These are phyloP conservation scores for Leptobrachium ailaonicum DNA, from an alignment of 2,113 vertebrate genomes.

Conservation along the genomic window DNA sequence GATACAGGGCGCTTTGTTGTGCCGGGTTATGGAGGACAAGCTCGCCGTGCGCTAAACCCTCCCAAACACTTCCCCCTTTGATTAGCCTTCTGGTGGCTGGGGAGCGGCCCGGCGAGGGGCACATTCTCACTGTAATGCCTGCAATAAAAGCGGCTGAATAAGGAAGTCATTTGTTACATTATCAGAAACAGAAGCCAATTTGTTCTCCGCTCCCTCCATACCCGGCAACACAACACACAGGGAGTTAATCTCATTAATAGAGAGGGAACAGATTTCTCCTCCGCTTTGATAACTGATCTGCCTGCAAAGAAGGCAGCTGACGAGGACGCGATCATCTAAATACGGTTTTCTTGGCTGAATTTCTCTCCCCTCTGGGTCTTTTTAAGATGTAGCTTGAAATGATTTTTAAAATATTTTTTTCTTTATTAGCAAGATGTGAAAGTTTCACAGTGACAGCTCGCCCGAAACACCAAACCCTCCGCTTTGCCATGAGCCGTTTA, in stretches of 20 bases:
- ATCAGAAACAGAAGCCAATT: slow-evolving; percentile 50
- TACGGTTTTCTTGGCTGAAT: slow-evolving; percentile 22
- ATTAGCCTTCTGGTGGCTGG: slow-evolving; percentile 29
- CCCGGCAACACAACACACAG: slow-evolving; percentile 45
- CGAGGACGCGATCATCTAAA: slow-evolving; percentile 31
- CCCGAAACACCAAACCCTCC: background rate
- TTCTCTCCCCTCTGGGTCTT: slow-evolving; percentile 32
- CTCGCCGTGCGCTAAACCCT: background rate
- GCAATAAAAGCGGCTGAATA: slow-evolving; percentile 42
- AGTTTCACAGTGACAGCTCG: slow-evolving; percentile 11
- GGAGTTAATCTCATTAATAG: slow-evolving; percentile 49
- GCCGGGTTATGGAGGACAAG: background rate
- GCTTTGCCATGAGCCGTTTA: background rate
- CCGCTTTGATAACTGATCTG: slow-evolving; percentile 41
- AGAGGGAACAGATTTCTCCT: slow-evolving; percentile 43
- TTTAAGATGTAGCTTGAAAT: slow-evolving; percentile 14
- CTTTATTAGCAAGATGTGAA: slow-evolving; percentile 9
- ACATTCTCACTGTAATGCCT: slow-evolving; percentile 31
- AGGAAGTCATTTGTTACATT: slow-evolving; percentile 50
- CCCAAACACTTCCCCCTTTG: slow-evolving; percentile 24
- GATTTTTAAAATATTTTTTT: slow-evolving; percentile 19
- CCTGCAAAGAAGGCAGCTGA: slow-evolving; percentile 32
- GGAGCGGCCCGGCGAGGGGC: slow-evolving; percentile 14
- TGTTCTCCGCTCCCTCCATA: slow-evolving; percentile 44
- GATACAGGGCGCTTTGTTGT: slow-evolving; percentile 13